These are phyloP conservation scores for Cheilosia soror DNA, from an alignment of 2,888 invertebrate species.

Conservation along the genomic window DNA sequence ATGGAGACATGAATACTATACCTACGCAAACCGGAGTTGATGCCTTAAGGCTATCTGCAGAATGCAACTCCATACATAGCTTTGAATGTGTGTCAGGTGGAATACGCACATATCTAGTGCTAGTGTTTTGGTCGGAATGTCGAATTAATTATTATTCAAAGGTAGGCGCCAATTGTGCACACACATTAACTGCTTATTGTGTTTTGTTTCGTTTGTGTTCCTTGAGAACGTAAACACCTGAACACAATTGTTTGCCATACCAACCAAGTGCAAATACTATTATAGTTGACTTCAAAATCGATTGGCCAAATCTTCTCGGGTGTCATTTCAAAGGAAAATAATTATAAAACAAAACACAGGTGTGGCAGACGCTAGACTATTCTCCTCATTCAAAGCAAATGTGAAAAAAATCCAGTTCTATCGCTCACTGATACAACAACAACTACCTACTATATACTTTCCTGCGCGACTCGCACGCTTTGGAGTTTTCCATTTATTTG, in stretches of 20 bases:
- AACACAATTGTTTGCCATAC: neutral
- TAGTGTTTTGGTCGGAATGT: constrained; percentile 21
- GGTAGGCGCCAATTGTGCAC: constrained; percentile 24
- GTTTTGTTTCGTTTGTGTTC: neutral
- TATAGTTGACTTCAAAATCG: neutral
- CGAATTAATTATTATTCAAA: constrained; percentile 23
- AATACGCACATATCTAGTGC: constrained; percentile 17
- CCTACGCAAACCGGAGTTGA: constrained; percentile 2
- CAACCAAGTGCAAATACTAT: neutral
- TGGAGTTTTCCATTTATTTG: constrained; percentile 54
- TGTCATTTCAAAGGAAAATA: constrained; percentile 7
- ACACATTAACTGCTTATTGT: neutral
- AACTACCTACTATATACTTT: neutral
- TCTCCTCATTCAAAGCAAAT: constrained; percentile 31
- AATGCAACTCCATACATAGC: constrained; percentile 29
- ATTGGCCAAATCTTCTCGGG: neutral
- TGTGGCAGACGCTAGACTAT: constrained; percentile 51
- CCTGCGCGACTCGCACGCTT: constrained; percentile 33
- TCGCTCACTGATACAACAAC: constrained; percentile 39
- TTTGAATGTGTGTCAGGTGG: constrained; percentile 50
- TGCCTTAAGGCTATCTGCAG: constrained; percentile 3
- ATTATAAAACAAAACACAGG: constrained; percentile 69
- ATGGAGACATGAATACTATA: constrained; percentile 11
- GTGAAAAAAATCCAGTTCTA: constrained; percentile 56
- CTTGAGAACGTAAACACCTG: constrained; percentile 41